Evolutionary conservation across 2,888 invertebrate species (phyloP), one percentile per base, ranked within the genome.

Genomic region (Nemoura dubitans): DNA sequence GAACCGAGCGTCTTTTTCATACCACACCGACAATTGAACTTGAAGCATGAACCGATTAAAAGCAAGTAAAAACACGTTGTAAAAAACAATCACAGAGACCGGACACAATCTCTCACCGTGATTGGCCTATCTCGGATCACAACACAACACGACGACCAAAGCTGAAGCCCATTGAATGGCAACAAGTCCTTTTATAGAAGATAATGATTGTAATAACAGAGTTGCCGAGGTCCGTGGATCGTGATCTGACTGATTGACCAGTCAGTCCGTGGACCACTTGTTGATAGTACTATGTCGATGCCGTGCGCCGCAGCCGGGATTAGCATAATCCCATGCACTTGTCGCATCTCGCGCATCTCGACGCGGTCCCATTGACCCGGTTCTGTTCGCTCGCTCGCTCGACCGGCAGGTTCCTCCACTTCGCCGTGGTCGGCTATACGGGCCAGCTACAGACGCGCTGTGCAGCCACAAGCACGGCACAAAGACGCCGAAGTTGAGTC

Each of bases 321-420:
- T 78, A 78, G 78, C 78, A 78, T 78, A 78, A 78, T 78, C 26
- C 21, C 78, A 78, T 21, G 78, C 28, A 78, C 78, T 27, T 78
- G 78, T 28, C 28, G 27, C 78, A 78, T 10, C 78, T 7, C 7
- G 36, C 36, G n/a, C n/a, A n/a, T n/a, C n/a, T 36, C 36, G 36
- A 36, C 36, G 59, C 59, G 59, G 59, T 21, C 59, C 59, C 59
- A 59, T 59, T 59, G 59, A 59, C 59, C 59, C 59, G 16, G 59
- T 21, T 59, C 59, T 21, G 16, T 10, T 59, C 59, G 59, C 5
- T 36, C n/a, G n/a, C n/a, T n/a, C n/a, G n/a, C n/a, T n/a, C n/a
- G n/a, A n/a, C n/a, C 36, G 36, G 36, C 36, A 36, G 36, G 36
- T 36, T 36, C 5, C 3, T 36, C 36, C 36, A 36, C 36, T 10